A percentile compares a stretch with the other conserved stretches of the same genome.
Evolutionary conservation across 2,113 vertebrate genomes (phyloP).

Genomic region (Pavo muticus): DNA sequence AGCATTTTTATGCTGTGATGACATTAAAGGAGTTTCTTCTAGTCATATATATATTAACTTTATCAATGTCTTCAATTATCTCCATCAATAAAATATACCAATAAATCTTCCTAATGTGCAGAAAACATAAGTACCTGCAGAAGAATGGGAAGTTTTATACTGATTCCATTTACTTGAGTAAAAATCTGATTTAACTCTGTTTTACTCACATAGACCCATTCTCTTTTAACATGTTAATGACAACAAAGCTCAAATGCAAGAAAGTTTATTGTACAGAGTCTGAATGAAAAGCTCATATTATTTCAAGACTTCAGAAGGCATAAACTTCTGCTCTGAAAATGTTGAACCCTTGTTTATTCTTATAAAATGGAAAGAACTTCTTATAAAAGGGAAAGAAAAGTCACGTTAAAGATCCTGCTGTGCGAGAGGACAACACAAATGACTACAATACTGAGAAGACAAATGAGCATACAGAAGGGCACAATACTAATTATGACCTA

Average conservation of each 20-base stretch:
- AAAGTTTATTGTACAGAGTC: neutral
- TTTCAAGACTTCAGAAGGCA: neutral
- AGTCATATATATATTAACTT: neutral
- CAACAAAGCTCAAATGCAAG: neutral
- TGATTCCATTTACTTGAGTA: neutral
- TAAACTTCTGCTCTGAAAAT: neutral
- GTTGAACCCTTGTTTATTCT: neutral
- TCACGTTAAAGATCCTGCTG: conserved; percentile 7
- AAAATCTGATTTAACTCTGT: neutral
- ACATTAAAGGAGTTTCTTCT: neutral
- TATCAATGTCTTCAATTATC: neutral
- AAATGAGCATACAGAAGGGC: conserved; percentile 22
- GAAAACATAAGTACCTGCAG: neutral
- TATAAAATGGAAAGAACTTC: neutral
- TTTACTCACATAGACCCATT: neutral
- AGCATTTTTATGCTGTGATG: neutral
- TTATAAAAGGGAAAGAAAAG: conserved; percentile 1
- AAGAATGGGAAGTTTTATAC: neutral
- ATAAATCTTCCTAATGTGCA: accelerated
- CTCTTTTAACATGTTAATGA: neutral
- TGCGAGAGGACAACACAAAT: neutral
- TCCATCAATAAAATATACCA: neutral
- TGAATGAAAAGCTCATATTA: neutral
- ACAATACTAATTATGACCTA: neutral
- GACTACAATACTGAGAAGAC: conserved; percentile 14